Evolutionary conservation across 2,888 invertebrate genomes (phyloP), one percentile per base, ranked within the genome.

Genomic region (Adineta ricciae): DNA sequence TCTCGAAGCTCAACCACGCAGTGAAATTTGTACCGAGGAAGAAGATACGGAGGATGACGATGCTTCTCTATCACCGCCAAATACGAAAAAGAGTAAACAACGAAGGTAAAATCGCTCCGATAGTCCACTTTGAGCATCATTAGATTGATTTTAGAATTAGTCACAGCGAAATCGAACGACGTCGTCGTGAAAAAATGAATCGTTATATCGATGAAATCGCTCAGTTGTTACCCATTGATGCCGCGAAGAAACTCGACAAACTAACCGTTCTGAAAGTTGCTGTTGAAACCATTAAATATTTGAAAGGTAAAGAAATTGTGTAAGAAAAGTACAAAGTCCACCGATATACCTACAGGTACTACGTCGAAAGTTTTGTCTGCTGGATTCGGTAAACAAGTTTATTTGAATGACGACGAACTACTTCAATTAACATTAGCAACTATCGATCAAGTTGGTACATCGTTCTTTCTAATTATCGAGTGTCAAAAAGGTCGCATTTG

Each of bases 161-260:
- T 32, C 85, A 85, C 24, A 85, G 85, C 83, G 85, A 85, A 85
- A 83, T 85, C 14, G 85, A 85, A 83, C 83, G 83, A 16, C 83
- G 85, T 41, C 85, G 85, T 1, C 85, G 85, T n/a, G 83, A 85
- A 83, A 85, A 85, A 72, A 85, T 85, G 85, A 85, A 85, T 46
- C 83, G 72, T 36, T 83, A 85, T 38, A 27, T 85, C 7, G 83
- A 85, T 38, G 85, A 85, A 32, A 83, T 85, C 9, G 85, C 83
- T 21, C 82, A 54, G 54, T 78, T 83, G 32, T 46, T 85, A 64
- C 85, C 85, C 49, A 83, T 85, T 52, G 83, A 52, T 27, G 52
- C 54, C 49, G 83, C n/a, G 38, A 85, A 85, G 54, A 85, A 85
- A 52, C 85, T 78, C 7, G 85, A 85, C 38, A 85, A 85, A 83